Base-by-base conservation (phyloP, 2,113 vertebrate species). In the Odontesthes bonariensis region DNA sequence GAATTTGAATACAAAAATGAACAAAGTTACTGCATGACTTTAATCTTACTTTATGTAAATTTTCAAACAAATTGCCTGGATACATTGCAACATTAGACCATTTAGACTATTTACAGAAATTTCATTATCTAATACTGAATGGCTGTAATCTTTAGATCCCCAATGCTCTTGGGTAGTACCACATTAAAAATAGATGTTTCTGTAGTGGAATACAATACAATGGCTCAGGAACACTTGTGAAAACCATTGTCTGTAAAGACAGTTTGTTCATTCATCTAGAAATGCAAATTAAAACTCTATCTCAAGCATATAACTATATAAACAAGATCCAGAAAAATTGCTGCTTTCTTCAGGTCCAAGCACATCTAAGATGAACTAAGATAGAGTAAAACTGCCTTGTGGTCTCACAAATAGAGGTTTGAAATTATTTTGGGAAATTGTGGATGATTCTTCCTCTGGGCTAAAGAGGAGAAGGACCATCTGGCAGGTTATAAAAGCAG, bases 371-470 rank as follows among this genome's bases (percentile, higher is more conserved):
- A 54, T 20, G 49, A 31, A 11, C 19, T 11, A 10, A 54, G 22
- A 67, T 42, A 5, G 23, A 54, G 5, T 0, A 23, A 55, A 68
- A n/a, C 14, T n/a, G 51, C 40, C 33, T 55, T 44, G 52, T 31
- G 65, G 35, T 56, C 13, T 68, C 65, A 31, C 35, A 31, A 44
- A 42, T 55, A 14, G 42, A 23, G 17, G 22, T 56, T 54, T 55
- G 6, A 68, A 54, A 68, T 44, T 68, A 20, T 67, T 44, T 42
- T 27, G 38, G 49, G 63, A 23, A 42, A 42, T 55, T 33, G 17
- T 42, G 22, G 3, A 16, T 54, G 63, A 31, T 53, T 38, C 14
- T 14, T 67, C 35, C 20, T 23, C 65, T 13, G 8, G 42, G 54
- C 27, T 23, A 17, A 22, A 23, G 40, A 58, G 42, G 33, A 47